Percentiles rank a stretch among this genome's conserved stretches.
Conservation (phyloP, 2,113 vertebrate genomes). For the Ginglymostoma cirratum region DNA sequence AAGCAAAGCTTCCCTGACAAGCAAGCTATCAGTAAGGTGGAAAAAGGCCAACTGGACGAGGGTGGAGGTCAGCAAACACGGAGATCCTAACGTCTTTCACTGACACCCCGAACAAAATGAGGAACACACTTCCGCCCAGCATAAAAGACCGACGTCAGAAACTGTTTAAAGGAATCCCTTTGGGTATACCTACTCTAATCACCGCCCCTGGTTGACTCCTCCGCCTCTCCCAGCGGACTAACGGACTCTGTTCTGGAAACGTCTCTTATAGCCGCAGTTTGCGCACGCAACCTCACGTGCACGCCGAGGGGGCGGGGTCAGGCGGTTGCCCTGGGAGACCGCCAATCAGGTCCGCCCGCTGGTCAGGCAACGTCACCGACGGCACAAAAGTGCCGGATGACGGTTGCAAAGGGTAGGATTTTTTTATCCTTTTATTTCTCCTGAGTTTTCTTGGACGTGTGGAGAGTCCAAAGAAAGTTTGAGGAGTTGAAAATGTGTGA, state of each 20-base stretch:
- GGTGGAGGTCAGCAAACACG: background rate
- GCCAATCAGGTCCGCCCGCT: constrained; percentile 41
- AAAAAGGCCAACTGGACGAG: background rate
- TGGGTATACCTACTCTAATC: background rate
- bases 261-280: background rate
- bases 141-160: background rate
- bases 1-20: background rate
- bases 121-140: background rate
- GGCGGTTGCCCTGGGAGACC: background rate
- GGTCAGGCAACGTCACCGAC: constrained; percentile 29
- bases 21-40: background rate
- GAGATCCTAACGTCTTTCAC: background rate
- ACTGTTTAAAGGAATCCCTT: background rate
- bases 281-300: constrained; percentile 40
- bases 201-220: background rate
- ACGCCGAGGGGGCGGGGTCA: constrained; percentile 34
- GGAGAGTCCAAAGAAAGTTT: background rate
- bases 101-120: background rate
- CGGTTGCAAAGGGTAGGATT: background rate
- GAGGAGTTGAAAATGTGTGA: background rate
- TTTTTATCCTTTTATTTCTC: background rate
- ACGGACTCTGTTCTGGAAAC: background rate
- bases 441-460: too few species aligned
- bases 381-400: background rate
- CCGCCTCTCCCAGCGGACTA: background rate